Evolutionary conservation across 2,888 invertebrate genomes (phyloP).

Genomic region (Junonia oenone): DNA sequence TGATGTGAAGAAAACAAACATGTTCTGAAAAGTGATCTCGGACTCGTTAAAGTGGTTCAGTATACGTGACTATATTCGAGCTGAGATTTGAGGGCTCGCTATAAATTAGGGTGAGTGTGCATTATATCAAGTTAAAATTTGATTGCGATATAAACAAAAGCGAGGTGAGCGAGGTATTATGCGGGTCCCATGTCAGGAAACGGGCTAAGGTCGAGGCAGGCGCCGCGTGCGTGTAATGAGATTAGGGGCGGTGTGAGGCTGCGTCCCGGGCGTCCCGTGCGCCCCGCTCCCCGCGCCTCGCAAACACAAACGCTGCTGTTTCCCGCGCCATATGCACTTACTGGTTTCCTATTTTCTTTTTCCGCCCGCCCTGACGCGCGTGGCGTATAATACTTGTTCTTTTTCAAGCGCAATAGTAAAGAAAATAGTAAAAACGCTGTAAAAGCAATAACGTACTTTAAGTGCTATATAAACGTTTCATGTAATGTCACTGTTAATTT

Average conservation of each 20-base stretch:
- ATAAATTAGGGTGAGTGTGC: slow-evolving; percentile 30
- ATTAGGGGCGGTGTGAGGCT: slow-evolving; percentile 49
- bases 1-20: slow-evolving; percentile 29
- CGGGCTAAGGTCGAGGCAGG: slow-evolving; percentile 52
- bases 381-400: slow-evolving; percentile 5
- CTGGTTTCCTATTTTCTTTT: slow-evolving; percentile 39
- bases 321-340: slow-evolving; percentile 31
- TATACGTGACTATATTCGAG: slow-evolving; percentile 16
- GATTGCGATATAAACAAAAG: slow-evolving; percentile 21
- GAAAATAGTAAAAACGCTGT: no score
- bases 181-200: slow-evolving; percentile 44
- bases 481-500: no score
- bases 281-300: slow-evolving; percentile 33
- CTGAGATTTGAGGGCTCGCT: slow-evolving; percentile 20
- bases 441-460: no score
- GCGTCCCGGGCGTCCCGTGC: slow-evolving; percentile 36
- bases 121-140: slow-evolving; percentile 17
- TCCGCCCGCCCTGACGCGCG: slow-evolving; percentile 37
- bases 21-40: slow-evolving; percentile 44
- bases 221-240: slow-evolving; percentile 55
- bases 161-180: slow-evolving; percentile 33
- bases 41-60: slow-evolving; percentile 7
- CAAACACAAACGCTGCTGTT: slow-evolving; percentile 29
- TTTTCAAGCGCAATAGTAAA: neutral
- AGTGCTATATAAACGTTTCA: no score